Percentiles rank a stretch among this genome's conserved stretches.
phyloP scores from a whole-genome alignment of 2,888 invertebrate genomes.

The Pilophorus perplexus region DNA sequence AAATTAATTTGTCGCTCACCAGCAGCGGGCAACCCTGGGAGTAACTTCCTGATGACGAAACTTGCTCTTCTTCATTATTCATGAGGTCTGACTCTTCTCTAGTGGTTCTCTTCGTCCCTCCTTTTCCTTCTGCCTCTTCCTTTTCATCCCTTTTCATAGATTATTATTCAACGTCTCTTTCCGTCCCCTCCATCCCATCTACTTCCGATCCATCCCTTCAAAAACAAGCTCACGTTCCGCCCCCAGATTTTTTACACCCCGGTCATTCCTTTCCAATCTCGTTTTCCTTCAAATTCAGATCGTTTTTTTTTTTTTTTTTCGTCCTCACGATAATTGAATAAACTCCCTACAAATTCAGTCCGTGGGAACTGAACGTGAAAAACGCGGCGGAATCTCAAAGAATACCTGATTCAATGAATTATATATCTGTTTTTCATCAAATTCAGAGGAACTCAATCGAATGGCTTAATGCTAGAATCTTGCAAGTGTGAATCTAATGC shows the following conservation, averaged over 20 bases:
- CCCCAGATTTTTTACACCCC: not conserved
- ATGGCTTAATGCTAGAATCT: too few relatives aligned
- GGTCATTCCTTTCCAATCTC: constrained; percentile 4
- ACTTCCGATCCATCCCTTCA: not conserved
- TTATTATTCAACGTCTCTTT: constrained; percentile 21
- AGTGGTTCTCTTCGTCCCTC: not conserved
- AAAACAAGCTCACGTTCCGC: constrained; percentile 11
- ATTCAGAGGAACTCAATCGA: too few relatives aligned
- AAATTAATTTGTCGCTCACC: constrained; percentile 36
- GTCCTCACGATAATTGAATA: not conserved
- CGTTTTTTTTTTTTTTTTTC: not conserved
- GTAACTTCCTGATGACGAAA: constrained; percentile 30
- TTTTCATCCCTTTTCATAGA: not conserved
- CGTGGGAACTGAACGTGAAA: not conserved
- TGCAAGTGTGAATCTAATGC: too few relatives aligned
- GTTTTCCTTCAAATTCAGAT: not conserved
- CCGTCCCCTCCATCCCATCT: not conserved
- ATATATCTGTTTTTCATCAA: too few relatives aligned
- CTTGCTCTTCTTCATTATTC: constrained; percentile 36
- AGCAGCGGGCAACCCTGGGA: not conserved
- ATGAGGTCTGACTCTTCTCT: constrained; percentile 25
- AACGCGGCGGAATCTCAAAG: too few relatives aligned
- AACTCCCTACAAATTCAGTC: constrained; percentile 6
- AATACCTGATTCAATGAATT: too few relatives aligned
- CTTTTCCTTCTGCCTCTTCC: constrained; percentile 6